These are phyloP conservation scores for Tetragnatha montana DNA, from an alignment of 2,888 invertebrate species.

Conservation along the genomic window DNA sequence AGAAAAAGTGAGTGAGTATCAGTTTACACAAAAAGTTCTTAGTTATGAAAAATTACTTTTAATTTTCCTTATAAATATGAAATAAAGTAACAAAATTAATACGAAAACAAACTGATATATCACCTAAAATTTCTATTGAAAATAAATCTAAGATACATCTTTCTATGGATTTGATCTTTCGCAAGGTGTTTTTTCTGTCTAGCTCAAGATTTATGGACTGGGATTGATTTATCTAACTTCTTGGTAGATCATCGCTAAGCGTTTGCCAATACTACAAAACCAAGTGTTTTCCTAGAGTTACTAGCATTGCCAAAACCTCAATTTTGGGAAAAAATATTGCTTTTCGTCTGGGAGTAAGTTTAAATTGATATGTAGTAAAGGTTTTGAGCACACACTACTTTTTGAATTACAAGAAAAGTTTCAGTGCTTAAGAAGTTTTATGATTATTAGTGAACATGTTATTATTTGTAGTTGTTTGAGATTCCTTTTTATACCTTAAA, in stretches of 20 bases:
- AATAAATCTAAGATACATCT: not conserved
- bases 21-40: too few species aligned
- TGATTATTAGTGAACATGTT: not conserved
- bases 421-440: not conserved
- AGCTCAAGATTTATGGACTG: not conserved
- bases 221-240: slow-evolving; percentile 1
- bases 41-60: too few species aligned
- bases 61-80: too few species aligned
- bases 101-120: too few species aligned
- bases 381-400: not conserved
- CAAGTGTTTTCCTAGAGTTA: not conserved
- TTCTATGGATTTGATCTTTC: not conserved
- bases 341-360: not conserved
- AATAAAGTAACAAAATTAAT: too few species aligned
- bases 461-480: not conserved
- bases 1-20: too few species aligned
- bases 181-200: not conserved
- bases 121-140: not conserved
- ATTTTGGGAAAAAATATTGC: not conserved
- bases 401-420: not conserved
- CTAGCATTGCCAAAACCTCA: not conserved
- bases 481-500: not conserved
- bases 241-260: not conserved
- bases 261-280: not conserved
- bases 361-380: not conserved